phyloP scores from a whole-genome alignment of 2,888 invertebrate genomes.

The Sisyra terminalis region DNA sequence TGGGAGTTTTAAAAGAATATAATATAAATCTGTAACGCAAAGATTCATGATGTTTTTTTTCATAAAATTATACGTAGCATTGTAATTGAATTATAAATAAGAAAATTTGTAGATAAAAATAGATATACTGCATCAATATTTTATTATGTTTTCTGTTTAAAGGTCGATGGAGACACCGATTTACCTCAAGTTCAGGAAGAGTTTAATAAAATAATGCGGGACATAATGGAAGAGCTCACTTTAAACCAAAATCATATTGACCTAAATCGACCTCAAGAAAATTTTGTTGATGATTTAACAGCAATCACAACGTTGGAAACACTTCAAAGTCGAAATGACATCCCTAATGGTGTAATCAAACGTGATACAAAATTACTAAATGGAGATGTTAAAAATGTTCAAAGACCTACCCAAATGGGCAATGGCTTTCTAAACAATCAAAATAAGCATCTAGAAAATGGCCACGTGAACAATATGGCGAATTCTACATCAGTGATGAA shows the following conservation, averaged over 20 bases:
- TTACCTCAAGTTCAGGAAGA: constrained; percentile 59
- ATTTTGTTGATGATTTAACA: constrained; percentile 20
- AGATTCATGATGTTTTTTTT: too few species aligned
- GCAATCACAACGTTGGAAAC: constrained; percentile 22
- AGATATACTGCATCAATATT: background rate
- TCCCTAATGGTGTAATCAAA: constrained; percentile 14
- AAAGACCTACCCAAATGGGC: background rate
- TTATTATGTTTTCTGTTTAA: background rate
- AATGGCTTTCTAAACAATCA: constrained; percentile 8
- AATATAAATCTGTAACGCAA: too few species aligned
- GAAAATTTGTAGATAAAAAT: background rate
- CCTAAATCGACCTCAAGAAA: constrained; percentile 12
- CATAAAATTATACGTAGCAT: too few species aligned
- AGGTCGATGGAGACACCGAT: constrained; percentile 82
- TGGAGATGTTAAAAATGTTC: constrained; percentile 6
- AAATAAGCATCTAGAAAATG: background rate
- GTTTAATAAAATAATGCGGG: constrained; percentile 50
- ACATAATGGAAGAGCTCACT: constrained; percentile 44
- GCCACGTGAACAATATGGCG: background rate
- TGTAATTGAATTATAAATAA: too few species aligned
- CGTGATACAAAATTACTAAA: constrained; percentile 9
- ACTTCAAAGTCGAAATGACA: constrained; percentile 16
- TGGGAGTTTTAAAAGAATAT: too few species aligned
- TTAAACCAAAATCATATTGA: constrained; percentile 10
- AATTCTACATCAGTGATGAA: background rate